Conservation (phyloP, 1,140 invertebrate species). For the Pseudobourletiella spinata region DNA sequence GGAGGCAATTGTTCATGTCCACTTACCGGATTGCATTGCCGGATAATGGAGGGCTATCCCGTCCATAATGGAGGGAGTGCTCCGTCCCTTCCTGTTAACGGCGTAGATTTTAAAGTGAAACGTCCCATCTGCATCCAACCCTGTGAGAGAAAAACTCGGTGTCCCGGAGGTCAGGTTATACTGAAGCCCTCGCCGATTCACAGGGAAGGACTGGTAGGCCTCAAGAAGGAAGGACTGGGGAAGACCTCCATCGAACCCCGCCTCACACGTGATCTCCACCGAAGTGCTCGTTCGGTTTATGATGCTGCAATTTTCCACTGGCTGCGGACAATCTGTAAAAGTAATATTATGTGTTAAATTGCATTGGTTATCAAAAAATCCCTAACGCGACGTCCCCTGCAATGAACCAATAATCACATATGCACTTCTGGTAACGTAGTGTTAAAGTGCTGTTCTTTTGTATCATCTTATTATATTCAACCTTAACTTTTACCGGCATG, state of each 20-base stretch:
- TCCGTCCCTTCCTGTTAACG: slow-evolving; percentile 68
- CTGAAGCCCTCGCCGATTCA: slow-evolving; percentile 42
- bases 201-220: slow-evolving; percentile 40
- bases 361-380: too few species aligned
- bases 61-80: slow-evolving; percentile 56
- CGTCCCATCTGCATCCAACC: slow-evolving; percentile 62
- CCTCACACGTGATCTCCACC: slow-evolving; percentile 61
- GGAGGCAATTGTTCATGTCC: slow-evolving; percentile 17
- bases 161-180: slow-evolving; percentile 57
- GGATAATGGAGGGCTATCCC: slow-evolving; percentile 67
- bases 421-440: too few species aligned
- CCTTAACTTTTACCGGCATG: too few species aligned
- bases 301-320: slow-evolving; percentile 62
- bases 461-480: too few species aligned
- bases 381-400: too few species aligned
- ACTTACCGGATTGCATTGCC: slow-evolving; percentile 68
- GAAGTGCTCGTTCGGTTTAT: slow-evolving; percentile 63
- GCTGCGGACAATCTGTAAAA: slow-evolving; percentile 51
- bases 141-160: slow-evolving; percentile 57
- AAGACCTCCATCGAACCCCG: slow-evolving; percentile 75
- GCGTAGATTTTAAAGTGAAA: slow-evolving; percentile 64
- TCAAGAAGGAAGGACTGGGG: slow-evolving; percentile 50
- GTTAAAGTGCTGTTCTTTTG: too few species aligned
- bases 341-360: too few species aligned
- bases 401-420: too few species aligned